Evolutionary conservation across 2,888 invertebrate genomes (phyloP).

Genomic region (Mantis religiosa): DNA sequence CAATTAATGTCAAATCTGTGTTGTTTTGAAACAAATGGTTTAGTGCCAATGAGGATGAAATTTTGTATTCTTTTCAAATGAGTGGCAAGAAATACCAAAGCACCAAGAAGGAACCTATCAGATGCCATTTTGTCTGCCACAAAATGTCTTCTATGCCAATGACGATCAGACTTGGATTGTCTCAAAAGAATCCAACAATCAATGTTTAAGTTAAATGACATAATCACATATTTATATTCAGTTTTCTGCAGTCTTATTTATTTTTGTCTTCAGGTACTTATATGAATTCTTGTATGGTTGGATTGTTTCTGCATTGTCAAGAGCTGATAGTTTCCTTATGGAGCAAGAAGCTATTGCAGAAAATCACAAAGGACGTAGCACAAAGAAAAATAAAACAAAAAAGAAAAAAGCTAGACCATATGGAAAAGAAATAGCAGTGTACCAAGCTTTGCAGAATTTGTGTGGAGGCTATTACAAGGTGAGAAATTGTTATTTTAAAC

Average conservation of each 20-base stretch:
- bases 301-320: conserved; percentile 82
- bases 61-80: too few species aligned
- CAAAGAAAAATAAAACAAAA: conserved; percentile 52
- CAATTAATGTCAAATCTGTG: too few species aligned
- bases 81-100: too few species aligned
- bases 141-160: too few species aligned
- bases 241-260: not conserved
- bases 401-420: conserved; percentile 68
- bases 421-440: conserved; percentile 78
- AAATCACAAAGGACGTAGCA: conserved; percentile 45
- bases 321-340: conserved; percentile 80
- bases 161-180: too few species aligned
- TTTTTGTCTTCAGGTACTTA: conserved; percentile 62
- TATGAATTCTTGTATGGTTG: conserved; percentile 94
- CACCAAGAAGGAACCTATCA: too few species aligned
- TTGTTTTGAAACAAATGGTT: too few species aligned
- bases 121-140: too few species aligned
- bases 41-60: too few species aligned
- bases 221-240: not conserved
- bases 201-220: too few species aligned
- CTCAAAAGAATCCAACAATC: too few species aligned
- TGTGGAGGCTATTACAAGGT: conserved; percentile 94
- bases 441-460: conserved; percentile 89
- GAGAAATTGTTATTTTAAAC: conserved; percentile 24
- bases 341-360: conserved; percentile 65